Percentiles rank a stretch among this genome's conserved stretches.
Evolutionary conservation across 92 coral and sea anemone species (phyloP).

Genomic region (Heliopora coerulea): DNA sequence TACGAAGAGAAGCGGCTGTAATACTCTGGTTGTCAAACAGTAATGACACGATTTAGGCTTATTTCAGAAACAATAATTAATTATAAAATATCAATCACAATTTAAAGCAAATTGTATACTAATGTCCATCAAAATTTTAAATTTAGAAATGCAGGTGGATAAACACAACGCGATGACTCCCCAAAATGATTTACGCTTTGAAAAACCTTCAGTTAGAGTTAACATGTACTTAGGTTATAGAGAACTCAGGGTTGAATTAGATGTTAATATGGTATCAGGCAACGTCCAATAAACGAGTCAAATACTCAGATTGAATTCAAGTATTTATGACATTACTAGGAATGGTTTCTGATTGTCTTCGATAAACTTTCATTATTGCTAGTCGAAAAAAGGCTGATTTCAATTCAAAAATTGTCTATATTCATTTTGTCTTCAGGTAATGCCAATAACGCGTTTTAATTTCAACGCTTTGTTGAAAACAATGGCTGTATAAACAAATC

Average conservation of each 20-base stretch:
- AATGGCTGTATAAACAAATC: slow-evolving; percentile 20
- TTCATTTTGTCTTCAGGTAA: background rate
- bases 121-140: background rate
- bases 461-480: slow-evolving; percentile 2
- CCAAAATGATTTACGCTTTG: background rate
- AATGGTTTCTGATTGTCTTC: slow-evolving; percentile 18
- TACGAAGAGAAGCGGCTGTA: background rate
- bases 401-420: slow-evolving; percentile 3
- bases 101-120: too few species aligned
- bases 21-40: background rate
- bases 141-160: slow-evolving; percentile 14
- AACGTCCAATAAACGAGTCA: too few species aligned
- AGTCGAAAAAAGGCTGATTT: background rate
- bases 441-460: slow-evolving; percentile 2
- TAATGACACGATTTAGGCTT: background rate
- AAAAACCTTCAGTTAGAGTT: too few species aligned
- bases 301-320: background rate
- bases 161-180: background rate
- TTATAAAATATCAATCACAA: background rate
- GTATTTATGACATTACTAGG: background rate
- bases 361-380: background rate
- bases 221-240: too few species aligned
- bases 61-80: background rate
- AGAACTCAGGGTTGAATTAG: too few species aligned
- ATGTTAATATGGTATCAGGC: too few species aligned